Conservation (phyloP, 37 sponge, comb jelly and placozoan genomes). For the Crambe crambe region DNA sequence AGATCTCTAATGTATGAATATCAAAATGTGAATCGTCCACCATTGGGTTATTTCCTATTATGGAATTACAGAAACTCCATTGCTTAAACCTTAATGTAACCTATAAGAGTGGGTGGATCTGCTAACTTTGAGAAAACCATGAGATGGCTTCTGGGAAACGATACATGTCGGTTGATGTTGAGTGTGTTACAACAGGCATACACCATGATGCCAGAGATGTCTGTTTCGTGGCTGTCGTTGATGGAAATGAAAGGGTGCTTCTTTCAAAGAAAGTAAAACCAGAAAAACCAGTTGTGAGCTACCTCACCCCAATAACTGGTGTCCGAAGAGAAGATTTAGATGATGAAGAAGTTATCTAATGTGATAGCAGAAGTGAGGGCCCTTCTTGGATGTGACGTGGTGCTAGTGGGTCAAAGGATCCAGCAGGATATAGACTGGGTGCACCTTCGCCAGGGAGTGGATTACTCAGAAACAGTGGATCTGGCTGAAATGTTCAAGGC, state of each 20-base stretch:
- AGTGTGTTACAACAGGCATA: constrained; percentile 45
- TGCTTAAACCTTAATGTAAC: too few relatives aligned
- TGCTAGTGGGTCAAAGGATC: constrained; percentile 48
- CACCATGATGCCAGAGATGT: constrained; percentile 41
- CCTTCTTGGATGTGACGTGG: constrained; percentile 33
- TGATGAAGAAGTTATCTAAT: constrained; percentile 4
- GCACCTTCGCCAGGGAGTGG: constrained; percentile 25
- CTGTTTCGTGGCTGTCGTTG: constrained; percentile 37
- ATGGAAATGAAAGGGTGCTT: constrained; percentile 18
- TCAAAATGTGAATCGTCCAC: too few relatives aligned
- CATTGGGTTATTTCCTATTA: too few relatives aligned
- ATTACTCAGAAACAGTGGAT: constrained; percentile 27
- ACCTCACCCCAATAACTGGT: constrained; percentile 56
- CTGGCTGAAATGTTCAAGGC: constrained; percentile 48
- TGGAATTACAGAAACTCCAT: too few relatives aligned
- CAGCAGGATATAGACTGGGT: constrained; percentile 48
- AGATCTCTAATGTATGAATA: too few relatives aligned
- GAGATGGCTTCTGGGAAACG: constrained; percentile 5
- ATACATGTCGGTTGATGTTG: constrained; percentile 39
- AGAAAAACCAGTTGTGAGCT: constrained; percentile 28
- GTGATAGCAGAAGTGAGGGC: constrained; percentile 38
- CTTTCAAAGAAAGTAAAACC: constrained; percentile 29
- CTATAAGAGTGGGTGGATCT: too few relatives aligned
- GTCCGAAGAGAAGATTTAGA: constrained; percentile 36
- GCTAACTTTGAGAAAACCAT: too few relatives aligned